These are phyloP conservation scores for Salvelinus namaycush DNA, from an alignment of 2,113 vertebrate species.

Conservation along the genomic window DNA sequence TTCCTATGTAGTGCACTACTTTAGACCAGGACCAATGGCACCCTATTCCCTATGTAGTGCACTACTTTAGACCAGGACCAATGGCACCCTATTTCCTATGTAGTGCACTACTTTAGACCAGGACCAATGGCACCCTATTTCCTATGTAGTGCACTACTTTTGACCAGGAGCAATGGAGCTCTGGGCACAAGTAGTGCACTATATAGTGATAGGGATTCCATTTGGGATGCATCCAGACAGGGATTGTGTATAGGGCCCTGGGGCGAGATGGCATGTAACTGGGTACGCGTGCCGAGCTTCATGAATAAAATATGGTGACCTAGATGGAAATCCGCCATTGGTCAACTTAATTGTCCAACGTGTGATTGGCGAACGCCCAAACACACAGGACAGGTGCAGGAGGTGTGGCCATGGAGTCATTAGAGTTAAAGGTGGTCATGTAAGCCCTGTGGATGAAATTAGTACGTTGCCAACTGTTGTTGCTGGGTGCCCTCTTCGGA, in stretches of 20 bases:
- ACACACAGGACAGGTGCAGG: slow-evolving; percentile 10
- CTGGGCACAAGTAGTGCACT: slow-evolving; percentile 64
- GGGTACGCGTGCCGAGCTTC: slow-evolving; percentile 63
- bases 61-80: no score
- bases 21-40: no score
- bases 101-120: no score
- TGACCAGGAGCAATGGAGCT: no score
- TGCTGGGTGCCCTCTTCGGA: not conserved
- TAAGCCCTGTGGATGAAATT: not conserved
- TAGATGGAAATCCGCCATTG: slow-evolving; percentile 73
- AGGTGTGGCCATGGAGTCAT: no score
- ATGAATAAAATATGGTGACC: slow-evolving; percentile 78
- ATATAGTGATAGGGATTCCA: not conserved
- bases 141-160: no score
- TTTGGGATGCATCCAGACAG: slow-evolving; percentile 57
- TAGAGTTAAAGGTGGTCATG: not conserved
- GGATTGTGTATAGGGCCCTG: slow-evolving; percentile 58
- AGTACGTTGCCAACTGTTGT: not conserved
- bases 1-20: no score
- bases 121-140: no score
- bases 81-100: no score
- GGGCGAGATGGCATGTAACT: slow-evolving; percentile 70
- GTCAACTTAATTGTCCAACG: slow-evolving; percentile 71
- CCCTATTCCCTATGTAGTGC: no score
- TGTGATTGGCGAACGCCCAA: slow-evolving; percentile 57